A percentile compares a stretch with the other conserved stretches of the same genome.
Evolutionary conservation across 2,888 invertebrate species (phyloP).

Genomic region (Octonoba sinensis): DNA sequence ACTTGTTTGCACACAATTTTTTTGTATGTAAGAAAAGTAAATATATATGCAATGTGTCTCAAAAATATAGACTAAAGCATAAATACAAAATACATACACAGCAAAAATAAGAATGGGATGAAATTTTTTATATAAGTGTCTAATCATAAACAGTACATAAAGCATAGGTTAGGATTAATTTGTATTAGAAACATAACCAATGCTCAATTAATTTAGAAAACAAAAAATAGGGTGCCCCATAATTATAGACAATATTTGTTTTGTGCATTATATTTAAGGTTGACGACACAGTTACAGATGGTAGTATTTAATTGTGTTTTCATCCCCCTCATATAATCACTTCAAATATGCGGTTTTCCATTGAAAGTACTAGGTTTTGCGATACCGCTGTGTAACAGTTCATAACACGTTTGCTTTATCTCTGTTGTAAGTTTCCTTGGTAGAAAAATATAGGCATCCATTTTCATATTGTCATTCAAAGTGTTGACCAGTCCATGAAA

Average conservation of each 20-base stretch:
- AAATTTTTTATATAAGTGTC: too few species aligned
- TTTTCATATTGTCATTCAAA: neutral
- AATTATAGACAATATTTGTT: too few species aligned
- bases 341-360: conserved; percentile 2
- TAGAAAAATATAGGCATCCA: neutral
- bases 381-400: neutral
- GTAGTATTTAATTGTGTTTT: neutral
- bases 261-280: neutral
- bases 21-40: too few species aligned
- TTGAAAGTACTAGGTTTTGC: neutral
- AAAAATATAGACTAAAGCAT: neutral
- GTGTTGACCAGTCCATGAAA: neutral
- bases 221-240: neutral
- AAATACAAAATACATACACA: neutral
- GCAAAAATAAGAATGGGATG: neutral
- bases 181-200: too few species aligned
- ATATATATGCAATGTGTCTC: neutral
- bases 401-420: neutral
- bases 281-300: too few species aligned
- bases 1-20: too few species aligned
- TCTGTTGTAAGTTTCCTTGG: neutral
- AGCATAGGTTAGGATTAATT: too few species aligned
- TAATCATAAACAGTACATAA: too few species aligned
- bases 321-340: neutral
- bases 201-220: neutral